Percentiles rank a stretch among this genome's conserved stretches.
phyloP scores from a whole-genome alignment of 2,797 vertebrate species.

The Acanthopagrus latus region DNA sequence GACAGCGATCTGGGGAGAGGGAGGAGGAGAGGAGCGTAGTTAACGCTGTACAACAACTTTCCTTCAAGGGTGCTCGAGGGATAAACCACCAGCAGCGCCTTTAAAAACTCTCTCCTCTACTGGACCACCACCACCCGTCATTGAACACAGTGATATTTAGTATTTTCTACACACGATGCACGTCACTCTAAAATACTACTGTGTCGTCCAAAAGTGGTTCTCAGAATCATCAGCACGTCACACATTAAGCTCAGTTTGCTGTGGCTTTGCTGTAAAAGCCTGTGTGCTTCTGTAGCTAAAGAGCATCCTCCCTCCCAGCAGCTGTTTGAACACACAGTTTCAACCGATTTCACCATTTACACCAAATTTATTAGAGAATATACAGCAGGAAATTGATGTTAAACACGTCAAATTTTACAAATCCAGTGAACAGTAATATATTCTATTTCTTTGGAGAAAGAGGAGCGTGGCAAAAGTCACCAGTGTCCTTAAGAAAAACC shows the following conservation, averaged over 20 bases:
- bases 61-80: constrained; percentile 47
- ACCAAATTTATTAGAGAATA: too few species aligned
- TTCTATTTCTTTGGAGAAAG: too few species aligned
- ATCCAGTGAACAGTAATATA: too few species aligned
- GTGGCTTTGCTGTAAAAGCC: too few species aligned
- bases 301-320: too few species aligned
- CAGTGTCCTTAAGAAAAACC: too few species aligned
- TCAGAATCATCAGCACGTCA: background rate
- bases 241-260: background rate
- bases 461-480: too few species aligned
- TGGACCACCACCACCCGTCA: background rate
- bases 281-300: too few species aligned
- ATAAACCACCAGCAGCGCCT: constrained; percentile 51
- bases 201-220: background rate
- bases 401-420: too few species aligned
- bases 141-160: background rate
- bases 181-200: background rate
- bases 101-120: constrained; percentile 14
- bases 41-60: constrained; percentile 60
- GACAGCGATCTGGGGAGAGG: constrained; percentile 73
- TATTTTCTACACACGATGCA: constrained; percentile 8
- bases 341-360: too few species aligned
- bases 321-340: too few species aligned
- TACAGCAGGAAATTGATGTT: too few species aligned
- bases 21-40: constrained; percentile 47